Evolutionary conservation across 2,113 vertebrate genomes (phyloP).

Genomic region (Eleginops maclovinus): DNA sequence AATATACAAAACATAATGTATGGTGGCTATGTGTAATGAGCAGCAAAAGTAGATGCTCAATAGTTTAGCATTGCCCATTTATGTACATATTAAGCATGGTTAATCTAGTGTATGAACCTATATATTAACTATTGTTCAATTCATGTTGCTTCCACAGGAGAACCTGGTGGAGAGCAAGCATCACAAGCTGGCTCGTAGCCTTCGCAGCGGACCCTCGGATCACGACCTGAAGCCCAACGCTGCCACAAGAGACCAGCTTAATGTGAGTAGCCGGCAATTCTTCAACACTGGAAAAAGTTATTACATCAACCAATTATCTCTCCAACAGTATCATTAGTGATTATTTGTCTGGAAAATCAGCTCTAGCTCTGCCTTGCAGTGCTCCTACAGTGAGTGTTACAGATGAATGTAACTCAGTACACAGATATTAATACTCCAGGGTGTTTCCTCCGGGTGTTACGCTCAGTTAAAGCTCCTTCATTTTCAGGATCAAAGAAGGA

Average conservation of each 20-base stretch:
- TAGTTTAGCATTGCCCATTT: neutral
- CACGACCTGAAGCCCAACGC: conserved; percentile 99
- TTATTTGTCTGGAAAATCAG: neutral
- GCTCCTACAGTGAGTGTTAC: neutral
- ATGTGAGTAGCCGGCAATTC: conserved; percentile 82
- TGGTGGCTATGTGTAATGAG: too few relatives aligned
- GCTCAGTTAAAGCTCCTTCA: neutral
- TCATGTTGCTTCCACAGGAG: conserved; percentile 82
- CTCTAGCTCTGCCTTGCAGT: neutral
- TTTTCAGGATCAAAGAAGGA: neutral
- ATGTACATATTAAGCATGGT: neutral
- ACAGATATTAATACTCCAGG: neutral
- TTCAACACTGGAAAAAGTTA: neutral
- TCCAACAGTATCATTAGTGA: neutral
- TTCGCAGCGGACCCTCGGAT: conserved; percentile 96
- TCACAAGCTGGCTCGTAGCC: conserved; percentile 97
- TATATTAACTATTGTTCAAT: neutral
- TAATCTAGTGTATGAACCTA: neutral
- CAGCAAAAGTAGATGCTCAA: neutral
- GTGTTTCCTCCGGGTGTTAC: neutral
- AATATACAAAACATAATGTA: neutral
- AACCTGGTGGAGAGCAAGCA: conserved; percentile 99
- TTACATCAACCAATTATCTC: neutral
- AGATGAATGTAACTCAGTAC: neutral
- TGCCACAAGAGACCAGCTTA: conserved; percentile 95